A percentile compares a stretch with the other conserved stretches of the same genome.
Evolutionary conservation across 2,888 invertebrate species (phyloP).

Genomic region (Megamerina dolium): DNA sequence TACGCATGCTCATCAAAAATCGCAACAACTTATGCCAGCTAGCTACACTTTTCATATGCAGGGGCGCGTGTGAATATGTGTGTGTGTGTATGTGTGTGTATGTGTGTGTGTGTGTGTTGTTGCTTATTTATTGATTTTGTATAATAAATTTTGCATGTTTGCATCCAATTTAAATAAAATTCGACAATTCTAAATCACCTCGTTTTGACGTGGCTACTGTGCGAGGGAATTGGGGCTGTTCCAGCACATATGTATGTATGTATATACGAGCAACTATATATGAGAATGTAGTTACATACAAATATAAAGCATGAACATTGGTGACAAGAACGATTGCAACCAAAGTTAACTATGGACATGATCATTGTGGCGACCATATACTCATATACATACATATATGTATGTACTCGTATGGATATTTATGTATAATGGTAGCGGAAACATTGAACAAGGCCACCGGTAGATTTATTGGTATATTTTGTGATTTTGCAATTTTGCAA

Average conservation of each 20-base stretch:
- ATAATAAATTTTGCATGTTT: conserved; percentile 49
- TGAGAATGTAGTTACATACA: too few species aligned
- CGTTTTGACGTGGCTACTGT: conserved; percentile 46
- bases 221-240: not conserved
- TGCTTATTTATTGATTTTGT: conserved; percentile 46
- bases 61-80: too few species aligned
- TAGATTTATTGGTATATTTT: conserved; percentile 45
- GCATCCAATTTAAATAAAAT: conserved; percentile 51
- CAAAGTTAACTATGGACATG: too few species aligned
- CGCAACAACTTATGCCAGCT: not conserved
- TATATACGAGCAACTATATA: too few species aligned
- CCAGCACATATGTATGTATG: too few species aligned
- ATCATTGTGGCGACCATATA: too few species aligned
- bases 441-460: conserved; percentile 41
- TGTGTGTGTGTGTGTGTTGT: conserved; percentile 10
- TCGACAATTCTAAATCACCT: conserved; percentile 51
- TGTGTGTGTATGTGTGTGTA: conserved; percentile 2
- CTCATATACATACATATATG: too few species aligned
- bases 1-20: conserved; percentile 12
- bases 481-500: conserved; percentile 8
- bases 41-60: too few species aligned
- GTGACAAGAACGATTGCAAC: too few species aligned
- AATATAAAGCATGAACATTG: too few species aligned
- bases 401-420: not conserved
- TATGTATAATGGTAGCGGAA: conserved; percentile 30